Evolutionary conservation across 2,888 invertebrate genomes (phyloP), one percentile per base, ranked within the genome.

Genomic region (Drosophila emarginata): DNA sequence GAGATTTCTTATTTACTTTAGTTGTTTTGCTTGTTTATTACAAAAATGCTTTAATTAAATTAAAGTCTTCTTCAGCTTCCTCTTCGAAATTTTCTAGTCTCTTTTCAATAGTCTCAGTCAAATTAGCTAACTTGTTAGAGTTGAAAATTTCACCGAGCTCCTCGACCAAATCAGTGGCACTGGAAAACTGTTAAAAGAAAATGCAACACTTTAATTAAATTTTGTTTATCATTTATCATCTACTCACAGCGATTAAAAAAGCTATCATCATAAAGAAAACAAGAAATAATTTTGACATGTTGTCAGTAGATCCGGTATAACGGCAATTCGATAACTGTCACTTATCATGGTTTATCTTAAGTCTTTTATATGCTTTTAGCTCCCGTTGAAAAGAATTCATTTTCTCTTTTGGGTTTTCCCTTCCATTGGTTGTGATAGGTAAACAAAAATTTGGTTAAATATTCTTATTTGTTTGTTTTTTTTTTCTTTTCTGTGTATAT

Each of bases 181-280:
- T 12, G 45, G 18, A 45, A 45, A 45, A 12, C 45, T 45, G 45
- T 11, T 1, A 12, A 0, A 21, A 21, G 7, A 1, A 21, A 21
- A 18, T 5, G 18, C 9, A 15, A 45, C 2, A 11, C 12, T 15
- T 21, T 3, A 4, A 12, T 15, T 4, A 45, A 14, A 45, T 15
- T 45, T 4, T 45, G 4, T 1, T 21, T 21, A 21, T 12, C 37
- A 36, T 11, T 12, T 11, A 36, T 12, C 4, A 37, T n/a, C 7
- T 21, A 45, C 45, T 45, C 21, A 45, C 45, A 45, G 45, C 45
- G 45, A 45, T 45, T 45, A 45, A 45, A 12, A 45, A 45, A 12
- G 21, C 12, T 12, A 21, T 21, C 12, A 45, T 11, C 11, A 45
- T 9, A 0, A 45, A 5, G 14, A 45, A 4, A 45, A 45, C 1